Conservation (phyloP, 2,797 vertebrate species). For the Macrochelys suwanniensis region DNA sequence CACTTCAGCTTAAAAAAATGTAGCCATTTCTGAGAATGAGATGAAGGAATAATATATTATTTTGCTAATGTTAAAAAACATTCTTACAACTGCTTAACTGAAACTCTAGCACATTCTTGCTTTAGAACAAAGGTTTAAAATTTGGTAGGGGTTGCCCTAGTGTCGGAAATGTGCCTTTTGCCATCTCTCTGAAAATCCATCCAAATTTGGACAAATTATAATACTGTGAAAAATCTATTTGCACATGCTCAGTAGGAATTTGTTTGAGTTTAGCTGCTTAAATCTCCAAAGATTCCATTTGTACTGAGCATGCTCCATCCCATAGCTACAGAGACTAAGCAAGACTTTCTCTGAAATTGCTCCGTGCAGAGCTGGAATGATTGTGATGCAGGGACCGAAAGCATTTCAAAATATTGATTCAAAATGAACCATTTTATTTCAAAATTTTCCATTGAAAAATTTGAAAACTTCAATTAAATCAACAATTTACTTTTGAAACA, state of each 20-base stretch:
- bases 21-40: constrained; percentile 12
- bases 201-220: not conserved
- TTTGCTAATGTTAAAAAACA: not conserved
- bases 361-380: not conserved
- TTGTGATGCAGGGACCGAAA: not conserved
- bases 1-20: constrained; percentile 29
- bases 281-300: not conserved
- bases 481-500: not conserved
- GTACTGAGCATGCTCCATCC: not conserved
- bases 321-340: not conserved
- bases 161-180: not conserved
- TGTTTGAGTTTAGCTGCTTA: not conserved
- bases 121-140: not conserved
- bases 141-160: not conserved
- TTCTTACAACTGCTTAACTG: accelerated
- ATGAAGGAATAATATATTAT: not conserved
- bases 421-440: not conserved
- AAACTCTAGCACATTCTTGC: not conserved
- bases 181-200: not conserved
- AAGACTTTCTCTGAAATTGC: not conserved
- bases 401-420: not conserved
- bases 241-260: not conserved
- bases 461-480: not conserved
- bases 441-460: not conserved
- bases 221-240: not conserved